These are phyloP conservation scores for Netelia virgata DNA, from an alignment of 2,888 invertebrate species.

Conservation along the genomic window DNA sequence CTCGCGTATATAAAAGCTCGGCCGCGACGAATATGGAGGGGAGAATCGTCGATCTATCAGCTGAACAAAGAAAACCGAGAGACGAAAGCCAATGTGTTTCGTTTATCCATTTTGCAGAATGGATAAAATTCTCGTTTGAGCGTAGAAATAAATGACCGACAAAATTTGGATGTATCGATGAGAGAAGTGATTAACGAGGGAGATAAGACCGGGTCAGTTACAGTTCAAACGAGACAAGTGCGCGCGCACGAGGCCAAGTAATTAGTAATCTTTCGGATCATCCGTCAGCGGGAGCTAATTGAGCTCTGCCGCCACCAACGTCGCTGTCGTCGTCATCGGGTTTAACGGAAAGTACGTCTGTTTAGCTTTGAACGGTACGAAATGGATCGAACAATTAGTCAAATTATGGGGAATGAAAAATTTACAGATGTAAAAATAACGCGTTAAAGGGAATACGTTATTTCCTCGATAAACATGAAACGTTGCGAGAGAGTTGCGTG, in stretches of 20 bases:
- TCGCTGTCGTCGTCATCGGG: background rate
- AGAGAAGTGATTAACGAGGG: constrained; percentile 65
- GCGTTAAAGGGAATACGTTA: constrained; percentile 16
- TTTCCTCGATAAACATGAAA: constrained; percentile 41
- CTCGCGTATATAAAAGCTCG: background rate
- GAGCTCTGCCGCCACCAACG: constrained; percentile 59
- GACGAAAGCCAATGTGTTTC: constrained; percentile 24
- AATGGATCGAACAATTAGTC: constrained; percentile 41
- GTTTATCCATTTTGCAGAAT: constrained; percentile 20
- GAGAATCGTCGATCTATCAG: constrained; percentile 11
- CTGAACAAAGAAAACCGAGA: too few relatives aligned
- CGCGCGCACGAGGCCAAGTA: constrained; percentile 50
- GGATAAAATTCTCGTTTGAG: constrained; percentile 12
- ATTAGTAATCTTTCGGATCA: constrained; percentile 67
- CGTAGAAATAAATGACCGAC: constrained; percentile 32
- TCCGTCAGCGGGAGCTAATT: constrained; percentile 69
- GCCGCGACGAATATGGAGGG: background rate
- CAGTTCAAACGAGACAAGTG: constrained; percentile 60
- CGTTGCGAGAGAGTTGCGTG: constrained; percentile 29
- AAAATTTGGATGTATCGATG: constrained; percentile 56
- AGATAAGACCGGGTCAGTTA: constrained; percentile 67
- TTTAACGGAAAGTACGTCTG: background rate
- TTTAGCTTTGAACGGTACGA: background rate
- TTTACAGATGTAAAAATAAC: background rate
- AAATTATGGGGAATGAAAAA: constrained; percentile 32